phyloP scores from a whole-genome alignment of 1,140 invertebrate genomes.

The Thaumetopoea pityocampa region DNA sequence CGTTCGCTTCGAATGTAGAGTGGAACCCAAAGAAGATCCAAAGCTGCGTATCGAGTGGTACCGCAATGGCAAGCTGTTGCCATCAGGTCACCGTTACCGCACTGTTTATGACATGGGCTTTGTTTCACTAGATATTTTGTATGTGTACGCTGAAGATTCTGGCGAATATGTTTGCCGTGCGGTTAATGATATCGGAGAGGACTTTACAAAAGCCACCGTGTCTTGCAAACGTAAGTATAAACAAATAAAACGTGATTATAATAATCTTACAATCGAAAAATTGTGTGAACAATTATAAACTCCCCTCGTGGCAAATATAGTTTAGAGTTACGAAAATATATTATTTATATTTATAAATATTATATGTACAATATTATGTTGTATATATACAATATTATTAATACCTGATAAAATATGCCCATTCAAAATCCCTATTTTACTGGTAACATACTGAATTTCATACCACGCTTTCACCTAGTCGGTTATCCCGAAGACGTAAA shows the following conservation, averaged over 20 bases:
- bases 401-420: too few relatives aligned
- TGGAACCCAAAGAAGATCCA: conserved; percentile 96
- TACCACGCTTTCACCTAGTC: too few relatives aligned
- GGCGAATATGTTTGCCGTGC: conserved; percentile 94
- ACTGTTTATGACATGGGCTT: conserved; percentile 96
- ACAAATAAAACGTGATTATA: too few relatives aligned
- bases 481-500: too few relatives aligned
- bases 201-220: conserved; percentile 88
- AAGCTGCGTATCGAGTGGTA: conserved; percentile 95
- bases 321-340: too few relatives aligned
- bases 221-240: conserved; percentile 87
- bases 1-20: conserved; percentile 95
- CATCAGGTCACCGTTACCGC: conserved; percentile 93
- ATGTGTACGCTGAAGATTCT: conserved; percentile 95
- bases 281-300: too few relatives aligned
- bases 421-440: too few relatives aligned
- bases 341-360: conserved; percentile 1
- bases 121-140: conserved; percentile 94
- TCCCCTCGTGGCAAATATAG: too few relatives aligned
- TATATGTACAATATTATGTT: conserved; percentile 4
- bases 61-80: conserved; percentile 91
- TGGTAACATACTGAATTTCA: too few relatives aligned
- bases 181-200: conserved; percentile 91
- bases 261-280: too few relatives aligned
- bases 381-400: too few relatives aligned